Conservation (phyloP, 2,888 invertebrate genomes). For the Graphium colonna region DNA sequence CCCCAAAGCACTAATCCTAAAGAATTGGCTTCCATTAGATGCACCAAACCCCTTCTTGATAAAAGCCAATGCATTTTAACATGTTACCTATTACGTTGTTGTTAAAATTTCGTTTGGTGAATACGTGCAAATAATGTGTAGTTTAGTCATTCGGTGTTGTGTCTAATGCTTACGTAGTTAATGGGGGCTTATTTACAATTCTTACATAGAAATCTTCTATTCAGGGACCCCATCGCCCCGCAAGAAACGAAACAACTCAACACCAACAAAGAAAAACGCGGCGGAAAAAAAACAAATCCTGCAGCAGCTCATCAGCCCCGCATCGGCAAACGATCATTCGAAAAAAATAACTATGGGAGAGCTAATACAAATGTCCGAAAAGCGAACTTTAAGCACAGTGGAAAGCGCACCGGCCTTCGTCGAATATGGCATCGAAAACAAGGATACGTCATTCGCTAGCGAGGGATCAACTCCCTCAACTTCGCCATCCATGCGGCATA, state of each 20-base stretch:
- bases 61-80: slow-evolving; percentile 52
- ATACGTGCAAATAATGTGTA: slow-evolving; percentile 42
- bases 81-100: slow-evolving; percentile 35
- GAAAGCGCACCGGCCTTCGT: slow-evolving; percentile 73
- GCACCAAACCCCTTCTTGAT: slow-evolving; percentile 41
- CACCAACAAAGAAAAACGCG: slow-evolving; percentile 87
- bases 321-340: slow-evolving; percentile 80
- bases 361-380: slow-evolving; percentile 86
- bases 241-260: slow-evolving; percentile 89
- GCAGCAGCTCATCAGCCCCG: slow-evolving; percentile 87
- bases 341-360: slow-evolving; percentile 86
- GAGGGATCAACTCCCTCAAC: slow-evolving; percentile 74
- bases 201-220: slow-evolving; percentile 32
- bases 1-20: slow-evolving; percentile 50
- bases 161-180: slow-evolving; percentile 44
- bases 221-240: slow-evolving; percentile 88
- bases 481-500: slow-evolving; percentile 77
- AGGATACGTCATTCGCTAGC: slow-evolving; percentile 82
- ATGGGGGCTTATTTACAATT: slow-evolving; percentile 25
- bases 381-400: slow-evolving; percentile 68
- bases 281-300: slow-evolving; percentile 89
- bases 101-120: slow-evolving; percentile 34
- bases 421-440: slow-evolving; percentile 71
- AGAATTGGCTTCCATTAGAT: slow-evolving; percentile 69
- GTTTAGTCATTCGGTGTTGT: slow-evolving; percentile 61